Evolutionary conservation across 2,797 vertebrate species (phyloP).

Genomic region (Peromyscus nudipes): DNA sequence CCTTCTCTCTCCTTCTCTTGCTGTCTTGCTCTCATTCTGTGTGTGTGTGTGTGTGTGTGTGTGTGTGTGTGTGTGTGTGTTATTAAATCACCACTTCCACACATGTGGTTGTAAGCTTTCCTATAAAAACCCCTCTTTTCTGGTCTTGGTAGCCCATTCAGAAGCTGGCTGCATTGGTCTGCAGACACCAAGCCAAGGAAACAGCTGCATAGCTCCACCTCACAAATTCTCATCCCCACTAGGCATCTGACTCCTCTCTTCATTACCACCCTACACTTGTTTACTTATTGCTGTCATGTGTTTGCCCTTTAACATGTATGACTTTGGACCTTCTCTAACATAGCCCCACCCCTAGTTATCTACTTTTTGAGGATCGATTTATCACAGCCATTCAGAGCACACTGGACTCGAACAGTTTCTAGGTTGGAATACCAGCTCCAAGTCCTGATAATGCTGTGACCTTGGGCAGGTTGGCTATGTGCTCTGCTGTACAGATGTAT

Average conservation of each 20-base stretch:
- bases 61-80: neutral
- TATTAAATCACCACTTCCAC: neutral
- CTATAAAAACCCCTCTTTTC: neutral
- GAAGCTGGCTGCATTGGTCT: neutral
- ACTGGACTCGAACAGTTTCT: neutral
- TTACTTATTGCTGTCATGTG: neutral
- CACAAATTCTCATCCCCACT: too few species aligned
- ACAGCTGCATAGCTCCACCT: rapidly evolving
- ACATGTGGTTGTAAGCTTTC: neutral
- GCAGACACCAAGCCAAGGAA: too few species aligned
- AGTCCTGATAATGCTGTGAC: neutral
- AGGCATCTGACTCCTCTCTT: neutral
- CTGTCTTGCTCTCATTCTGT: neutral
- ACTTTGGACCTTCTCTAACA: neutral
- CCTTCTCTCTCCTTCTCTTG: neutral
- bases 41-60: neutral
- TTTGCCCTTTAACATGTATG: neutral
- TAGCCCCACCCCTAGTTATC: too few species aligned
- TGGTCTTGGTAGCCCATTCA: neutral
- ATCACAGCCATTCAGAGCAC: neutral
- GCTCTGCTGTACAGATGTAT: neutral
- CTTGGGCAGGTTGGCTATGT: rapidly evolving
- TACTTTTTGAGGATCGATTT: neutral
- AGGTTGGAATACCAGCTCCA: neutral
- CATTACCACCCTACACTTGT: neutral